These are phyloP conservation scores for Lathronympha strigana DNA, from an alignment of 2,888 invertebrate species.

Conservation along the genomic window DNA sequence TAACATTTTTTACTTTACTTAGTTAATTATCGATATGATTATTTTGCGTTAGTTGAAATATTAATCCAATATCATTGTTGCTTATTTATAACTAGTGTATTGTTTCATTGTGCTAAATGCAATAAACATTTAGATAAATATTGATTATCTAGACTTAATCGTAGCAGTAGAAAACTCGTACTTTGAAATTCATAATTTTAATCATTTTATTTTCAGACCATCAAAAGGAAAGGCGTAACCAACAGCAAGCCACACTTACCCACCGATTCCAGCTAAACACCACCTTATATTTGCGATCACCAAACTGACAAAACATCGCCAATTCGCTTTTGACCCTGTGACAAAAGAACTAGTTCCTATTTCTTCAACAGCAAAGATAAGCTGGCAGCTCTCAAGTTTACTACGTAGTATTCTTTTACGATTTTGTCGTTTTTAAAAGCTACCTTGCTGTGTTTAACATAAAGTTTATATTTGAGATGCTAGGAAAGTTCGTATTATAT, in stretches of 20 bases:
- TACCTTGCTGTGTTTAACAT: neutral
- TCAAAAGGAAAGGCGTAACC: constrained; percentile 21
- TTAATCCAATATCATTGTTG: no score
- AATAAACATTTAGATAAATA: no score
- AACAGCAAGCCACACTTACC: neutral
- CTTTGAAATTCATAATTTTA: neutral
- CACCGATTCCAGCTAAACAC: constrained; percentile 10
- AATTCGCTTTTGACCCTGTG: neutral
- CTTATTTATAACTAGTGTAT: no score
- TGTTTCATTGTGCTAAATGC: no score
- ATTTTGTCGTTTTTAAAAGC: neutral
- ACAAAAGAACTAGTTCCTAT: constrained; percentile 33
- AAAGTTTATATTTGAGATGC: constrained; percentile 1
- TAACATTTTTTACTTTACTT: no score
- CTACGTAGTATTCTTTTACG: neutral
- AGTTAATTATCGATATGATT: no score
- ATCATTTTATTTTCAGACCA: constrained; percentile 10
- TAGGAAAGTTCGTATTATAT: constrained; percentile 6
- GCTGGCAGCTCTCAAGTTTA: neutral
- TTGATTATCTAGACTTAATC: no score
- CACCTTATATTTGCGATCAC: constrained; percentile 1
- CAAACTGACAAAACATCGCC: neutral
- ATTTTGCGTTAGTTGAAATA: no score
- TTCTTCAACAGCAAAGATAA: constrained; percentile 15
- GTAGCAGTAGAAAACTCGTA: neutral